A percentile compares a stretch with the other conserved stretches of the same genome.
phyloP scores from a whole-genome alignment of 2,797 vertebrate genomes.

The Pithecia hirsuta region DNA sequence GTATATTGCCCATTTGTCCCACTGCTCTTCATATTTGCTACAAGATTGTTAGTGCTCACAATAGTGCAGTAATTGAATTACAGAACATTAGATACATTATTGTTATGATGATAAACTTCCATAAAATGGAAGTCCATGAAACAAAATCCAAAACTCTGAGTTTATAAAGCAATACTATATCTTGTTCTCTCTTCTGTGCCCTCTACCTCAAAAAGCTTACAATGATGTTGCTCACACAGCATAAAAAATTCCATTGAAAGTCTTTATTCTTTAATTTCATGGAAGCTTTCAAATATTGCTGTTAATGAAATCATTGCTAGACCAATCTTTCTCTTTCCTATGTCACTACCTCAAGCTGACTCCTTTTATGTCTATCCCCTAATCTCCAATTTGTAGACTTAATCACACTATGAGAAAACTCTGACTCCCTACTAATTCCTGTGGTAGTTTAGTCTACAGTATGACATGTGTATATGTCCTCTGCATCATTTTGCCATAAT shows the following conservation, averaged over 20 bases:
- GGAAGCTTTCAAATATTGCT: constrained; percentile 9
- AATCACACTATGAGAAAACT: background rate
- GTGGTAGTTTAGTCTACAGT: background rate
- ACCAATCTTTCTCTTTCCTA: background rate
- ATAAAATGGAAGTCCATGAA: constrained; percentile 74
- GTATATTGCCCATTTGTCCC: constrained; percentile 78
- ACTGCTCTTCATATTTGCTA: constrained; percentile 79
- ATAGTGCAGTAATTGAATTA: constrained; percentile 83
- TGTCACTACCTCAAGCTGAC: background rate
- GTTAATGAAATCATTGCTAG: background rate
- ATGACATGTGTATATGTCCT: background rate
- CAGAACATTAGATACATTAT: constrained; percentile 83
- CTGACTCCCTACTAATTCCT: background rate
- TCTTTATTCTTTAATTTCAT: background rate
- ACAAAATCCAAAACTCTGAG: constrained; percentile 72
- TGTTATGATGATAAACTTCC: constrained; percentile 77
- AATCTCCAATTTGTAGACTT: background rate
- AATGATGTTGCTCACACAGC: background rate
- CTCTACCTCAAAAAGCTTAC: background rate
- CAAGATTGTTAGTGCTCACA: constrained; percentile 80
- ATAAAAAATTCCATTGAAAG: background rate
- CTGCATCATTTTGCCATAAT: background rate
- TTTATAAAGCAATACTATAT: constrained; percentile 55
- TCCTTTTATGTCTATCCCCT: background rate
- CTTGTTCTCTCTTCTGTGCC: background rate